Conservation (phyloP, 2,888 invertebrate genomes). For the Eulithis prunata region DNA sequence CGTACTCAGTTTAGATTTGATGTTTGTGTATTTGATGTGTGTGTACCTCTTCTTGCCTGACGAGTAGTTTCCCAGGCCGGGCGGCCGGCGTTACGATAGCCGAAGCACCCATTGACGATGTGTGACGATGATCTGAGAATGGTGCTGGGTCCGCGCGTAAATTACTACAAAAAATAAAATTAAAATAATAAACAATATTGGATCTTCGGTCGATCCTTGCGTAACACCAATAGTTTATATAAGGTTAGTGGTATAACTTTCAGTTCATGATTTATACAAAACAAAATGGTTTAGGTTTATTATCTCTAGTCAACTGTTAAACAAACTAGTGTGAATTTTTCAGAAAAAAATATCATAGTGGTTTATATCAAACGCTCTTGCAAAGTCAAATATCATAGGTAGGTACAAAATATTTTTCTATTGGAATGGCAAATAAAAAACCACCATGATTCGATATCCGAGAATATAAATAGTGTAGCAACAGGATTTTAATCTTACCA, state of each 20-base stretch:
- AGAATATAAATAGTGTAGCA: too few species aligned
- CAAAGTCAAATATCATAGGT: neutral
- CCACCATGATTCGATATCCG: too few species aligned
- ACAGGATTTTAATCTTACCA: constrained; percentile 66
- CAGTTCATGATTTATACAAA: too few species aligned
- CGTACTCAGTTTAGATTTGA: too few species aligned
- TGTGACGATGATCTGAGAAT: constrained; percentile 73
- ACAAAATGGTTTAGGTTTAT: too few species aligned
- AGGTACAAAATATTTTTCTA: too few species aligned
- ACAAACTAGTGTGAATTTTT: too few species aligned
- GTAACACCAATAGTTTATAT: neutral
- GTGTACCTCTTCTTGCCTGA: constrained; percentile 71
- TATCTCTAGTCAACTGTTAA: too few species aligned
- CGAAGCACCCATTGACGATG: constrained; percentile 81
- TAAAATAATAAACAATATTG: neutral
- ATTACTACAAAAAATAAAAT: constrained; percentile 72
- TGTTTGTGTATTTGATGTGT: too few species aligned
- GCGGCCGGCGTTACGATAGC: constrained; percentile 67
- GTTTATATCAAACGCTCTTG: neutral
- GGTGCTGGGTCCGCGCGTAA: constrained; percentile 88
- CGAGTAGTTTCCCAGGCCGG: constrained; percentile 68
- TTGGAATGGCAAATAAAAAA: too few species aligned
- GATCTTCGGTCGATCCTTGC: neutral
- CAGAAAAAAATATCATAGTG: too few species aligned
- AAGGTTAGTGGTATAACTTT: neutral